Evolutionary conservation across 2,113 vertebrate genomes (phyloP).

Genomic region (Corydoras sp.): DNA sequence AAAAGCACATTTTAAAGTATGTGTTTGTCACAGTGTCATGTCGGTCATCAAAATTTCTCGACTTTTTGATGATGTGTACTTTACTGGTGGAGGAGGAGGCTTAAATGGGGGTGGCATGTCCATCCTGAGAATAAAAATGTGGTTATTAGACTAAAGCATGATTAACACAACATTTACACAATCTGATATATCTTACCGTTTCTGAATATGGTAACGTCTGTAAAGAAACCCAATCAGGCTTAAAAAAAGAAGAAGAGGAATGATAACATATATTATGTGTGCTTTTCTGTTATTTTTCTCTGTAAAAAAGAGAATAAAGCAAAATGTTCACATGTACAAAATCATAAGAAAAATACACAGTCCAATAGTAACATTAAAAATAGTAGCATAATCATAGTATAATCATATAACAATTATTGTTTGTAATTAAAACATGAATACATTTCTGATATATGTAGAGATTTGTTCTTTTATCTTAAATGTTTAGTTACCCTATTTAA

Average conservation of each 20-base stretch:
- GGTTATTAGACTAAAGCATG: conserved; percentile 4
- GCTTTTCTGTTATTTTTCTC: background rate
- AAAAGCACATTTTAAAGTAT: background rate
- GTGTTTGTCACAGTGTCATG: conserved; percentile 19
- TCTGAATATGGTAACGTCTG: conserved; percentile 40
- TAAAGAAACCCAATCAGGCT: conserved; percentile 39
- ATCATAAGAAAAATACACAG: background rate
- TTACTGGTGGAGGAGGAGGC: conserved; percentile 65
- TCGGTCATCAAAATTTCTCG: conserved; percentile 25
- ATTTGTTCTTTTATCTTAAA: too few species aligned
- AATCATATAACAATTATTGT: too few species aligned
- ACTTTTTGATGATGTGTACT: conserved; percentile 49
- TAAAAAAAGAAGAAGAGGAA: conserved; percentile 42
- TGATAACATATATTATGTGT: background rate
- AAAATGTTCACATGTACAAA: background rate
- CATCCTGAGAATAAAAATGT: conserved; percentile 47
- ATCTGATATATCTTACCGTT: conserved; percentile 43
- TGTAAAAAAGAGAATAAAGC: conserved; percentile 10
- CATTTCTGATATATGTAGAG: too few species aligned
- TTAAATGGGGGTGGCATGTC: conserved; percentile 62
- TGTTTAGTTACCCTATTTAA: too few species aligned
- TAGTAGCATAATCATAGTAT: too few species aligned
- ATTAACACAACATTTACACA: background rate
- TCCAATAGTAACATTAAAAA: background rate
- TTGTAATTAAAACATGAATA: too few species aligned